Evolutionary conservation across 2,888 invertebrate genomes (phyloP).

Genomic region (Bembecia ichneumoniformis): DNA sequence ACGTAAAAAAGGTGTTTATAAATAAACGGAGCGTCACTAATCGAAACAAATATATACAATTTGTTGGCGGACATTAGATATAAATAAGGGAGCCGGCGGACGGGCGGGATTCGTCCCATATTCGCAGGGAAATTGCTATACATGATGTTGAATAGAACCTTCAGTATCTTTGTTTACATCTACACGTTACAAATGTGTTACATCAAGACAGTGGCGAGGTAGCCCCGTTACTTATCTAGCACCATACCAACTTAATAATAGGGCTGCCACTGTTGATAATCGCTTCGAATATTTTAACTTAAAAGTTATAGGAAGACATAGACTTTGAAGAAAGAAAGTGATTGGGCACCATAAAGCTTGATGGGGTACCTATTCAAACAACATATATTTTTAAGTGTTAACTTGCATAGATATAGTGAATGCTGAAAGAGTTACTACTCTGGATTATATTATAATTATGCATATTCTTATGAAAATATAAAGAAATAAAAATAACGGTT

Average conservation of each 20-base stretch:
- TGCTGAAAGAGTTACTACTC: too few species aligned
- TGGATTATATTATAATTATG: too few species aligned
- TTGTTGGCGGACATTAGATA: slow-evolving; percentile 12
- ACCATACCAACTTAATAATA: slow-evolving; percentile 17
- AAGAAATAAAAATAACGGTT: too few species aligned
- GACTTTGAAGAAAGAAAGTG: too few species aligned
- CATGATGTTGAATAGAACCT: slow-evolving; percentile 36
- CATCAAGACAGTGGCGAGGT: slow-evolving; percentile 54
- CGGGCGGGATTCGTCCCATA: slow-evolving; percentile 10
- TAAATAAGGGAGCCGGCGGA: slow-evolving; percentile 6
- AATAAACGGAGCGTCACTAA: slow-evolving; percentile 1
- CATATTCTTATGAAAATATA: too few species aligned
- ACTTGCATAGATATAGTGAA: too few species aligned
- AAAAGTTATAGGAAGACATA: too few species aligned
- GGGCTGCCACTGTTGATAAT: slow-evolving; percentile 23
- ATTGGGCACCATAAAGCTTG: too few species aligned
- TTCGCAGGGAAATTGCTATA: slow-evolving; percentile 38
- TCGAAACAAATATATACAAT: slow-evolving; percentile 13
- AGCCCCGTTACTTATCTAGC: slow-evolving; percentile 47
- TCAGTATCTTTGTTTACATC: slow-evolving; percentile 60
- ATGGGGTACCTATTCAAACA: too few species aligned
- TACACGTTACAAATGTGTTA: slow-evolving; percentile 62
- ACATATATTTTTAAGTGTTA: too few species aligned
- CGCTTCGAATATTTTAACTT: too few species aligned
- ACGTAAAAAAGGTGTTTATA: slow-evolving; percentile 1